Evolutionary conservation across 2,888 invertebrate genomes (phyloP).

Genomic region (Syrista parreyssii): DNA sequence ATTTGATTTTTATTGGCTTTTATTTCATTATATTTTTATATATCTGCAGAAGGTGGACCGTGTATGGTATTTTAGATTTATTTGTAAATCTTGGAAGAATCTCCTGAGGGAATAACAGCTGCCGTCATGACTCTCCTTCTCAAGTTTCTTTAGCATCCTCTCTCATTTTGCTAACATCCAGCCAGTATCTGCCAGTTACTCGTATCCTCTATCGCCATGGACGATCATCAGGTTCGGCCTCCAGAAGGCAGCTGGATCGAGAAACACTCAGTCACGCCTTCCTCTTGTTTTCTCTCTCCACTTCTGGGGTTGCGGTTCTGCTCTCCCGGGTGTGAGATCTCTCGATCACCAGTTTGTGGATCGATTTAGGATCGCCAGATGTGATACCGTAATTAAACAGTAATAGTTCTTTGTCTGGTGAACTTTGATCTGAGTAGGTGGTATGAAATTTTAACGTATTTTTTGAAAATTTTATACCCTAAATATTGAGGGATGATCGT

Average conservation of each 20-base stretch:
- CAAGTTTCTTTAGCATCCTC: neutral
- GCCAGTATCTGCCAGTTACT: neutral
- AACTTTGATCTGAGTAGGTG: neutral
- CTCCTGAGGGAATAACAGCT: neutral
- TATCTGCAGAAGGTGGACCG: neutral
- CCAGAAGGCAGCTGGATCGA: constrained; percentile 35
- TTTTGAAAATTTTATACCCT: neutral
- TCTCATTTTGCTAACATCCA: neutral
- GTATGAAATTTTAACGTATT: neutral
- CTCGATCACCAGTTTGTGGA: neutral
- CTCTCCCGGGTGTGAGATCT: constrained; percentile 37
- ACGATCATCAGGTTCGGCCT: constrained; percentile 22
- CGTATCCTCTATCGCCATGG: neutral
- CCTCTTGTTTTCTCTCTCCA: constrained; percentile 5
- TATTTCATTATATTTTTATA: neutral
- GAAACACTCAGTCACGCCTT: constrained; percentile 31
- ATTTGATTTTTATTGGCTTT: neutral
- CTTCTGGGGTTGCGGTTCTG: constrained; percentile 13
- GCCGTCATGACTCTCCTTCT: neutral
- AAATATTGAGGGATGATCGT: neutral
- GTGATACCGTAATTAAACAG: constrained; percentile 37
- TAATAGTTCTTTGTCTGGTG: neutral
- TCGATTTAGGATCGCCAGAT: constrained; percentile 41
- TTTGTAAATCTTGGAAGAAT: neutral
- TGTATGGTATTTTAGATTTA: neutral